Conservation (phyloP, 2,888 invertebrate genomes). For the Tetramorium bicarinatum region DNA sequence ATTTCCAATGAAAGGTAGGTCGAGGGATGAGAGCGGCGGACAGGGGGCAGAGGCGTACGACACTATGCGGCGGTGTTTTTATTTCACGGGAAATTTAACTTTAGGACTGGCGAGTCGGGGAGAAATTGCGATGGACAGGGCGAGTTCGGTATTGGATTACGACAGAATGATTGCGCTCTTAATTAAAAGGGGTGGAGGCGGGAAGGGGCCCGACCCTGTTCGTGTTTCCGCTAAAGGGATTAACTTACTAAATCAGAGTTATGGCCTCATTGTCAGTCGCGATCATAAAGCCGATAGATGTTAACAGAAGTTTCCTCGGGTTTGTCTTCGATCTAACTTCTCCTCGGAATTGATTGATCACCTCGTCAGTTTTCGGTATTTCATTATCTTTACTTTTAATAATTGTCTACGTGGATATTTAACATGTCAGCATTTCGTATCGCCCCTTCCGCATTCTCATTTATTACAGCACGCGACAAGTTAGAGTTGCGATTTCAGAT, state of each 20-base stretch:
- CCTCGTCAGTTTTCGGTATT: constrained; percentile 18
- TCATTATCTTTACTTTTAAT: constrained; percentile 28
- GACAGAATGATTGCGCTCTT: constrained; percentile 76
- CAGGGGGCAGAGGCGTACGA: constrained; percentile 34
- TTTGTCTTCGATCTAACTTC: constrained; percentile 42
- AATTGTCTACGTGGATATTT: constrained; percentile 19
- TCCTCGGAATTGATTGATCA: constrained; percentile 27
- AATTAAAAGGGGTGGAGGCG: constrained; percentile 68
- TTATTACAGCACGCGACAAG: not conserved
- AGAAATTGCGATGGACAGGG: constrained; percentile 63
- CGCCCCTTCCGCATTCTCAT: not conserved
- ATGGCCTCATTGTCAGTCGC: constrained; percentile 69
- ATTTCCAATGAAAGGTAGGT: constrained; percentile 33
- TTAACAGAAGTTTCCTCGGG: constrained; percentile 50
- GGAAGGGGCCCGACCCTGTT: constrained; percentile 34
- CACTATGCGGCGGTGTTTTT: constrained; percentile 61
- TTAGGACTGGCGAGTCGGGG: constrained; percentile 46
- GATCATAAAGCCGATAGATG: constrained; percentile 62
- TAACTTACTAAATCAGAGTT: constrained; percentile 70
- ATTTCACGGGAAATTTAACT: constrained; percentile 68
- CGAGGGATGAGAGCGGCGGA: not conserved
- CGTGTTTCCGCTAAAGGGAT: constrained; percentile 68
- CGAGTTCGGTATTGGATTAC: constrained; percentile 74
- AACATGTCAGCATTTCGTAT: constrained; percentile 17
- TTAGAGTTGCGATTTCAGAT: constrained; percentile 18